Conservation (phyloP, 2,888 invertebrate genomes). For the Strigamia crassipes region DNA sequence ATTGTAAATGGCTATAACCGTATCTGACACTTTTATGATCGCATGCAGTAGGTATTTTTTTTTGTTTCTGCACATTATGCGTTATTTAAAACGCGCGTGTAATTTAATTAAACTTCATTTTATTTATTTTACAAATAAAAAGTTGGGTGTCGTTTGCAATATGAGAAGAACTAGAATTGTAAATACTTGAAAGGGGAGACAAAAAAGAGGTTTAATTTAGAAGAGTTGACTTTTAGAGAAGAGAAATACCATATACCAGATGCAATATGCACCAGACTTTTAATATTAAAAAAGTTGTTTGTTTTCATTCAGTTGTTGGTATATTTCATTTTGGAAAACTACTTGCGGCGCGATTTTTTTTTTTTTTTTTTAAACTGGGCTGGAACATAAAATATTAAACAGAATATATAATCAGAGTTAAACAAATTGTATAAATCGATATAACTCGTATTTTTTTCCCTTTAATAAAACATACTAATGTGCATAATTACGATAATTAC, state of each 20-base stretch:
- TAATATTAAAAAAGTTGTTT: conserved; percentile 6
- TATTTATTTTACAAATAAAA: conserved; percentile 1
- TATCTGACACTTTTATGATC: neutral
- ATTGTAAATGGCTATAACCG: neutral
- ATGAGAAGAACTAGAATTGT: neutral
- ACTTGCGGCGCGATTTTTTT: neutral
- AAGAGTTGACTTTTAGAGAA: conserved; percentile 1
- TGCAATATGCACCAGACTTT: conserved; percentile 24
- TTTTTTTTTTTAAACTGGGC: neutral
- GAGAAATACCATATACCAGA: conserved; percentile 21
- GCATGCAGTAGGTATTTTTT: neutral
- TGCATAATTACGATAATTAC: conserved; percentile 28
- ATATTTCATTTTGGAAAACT: neutral
- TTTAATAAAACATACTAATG: conserved; percentile 18
- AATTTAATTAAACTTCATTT: conserved; percentile 29
- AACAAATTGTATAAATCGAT: neutral
- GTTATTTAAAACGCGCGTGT: neutral
- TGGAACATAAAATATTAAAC: neutral
- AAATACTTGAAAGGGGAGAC: neutral
- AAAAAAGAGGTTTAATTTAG: conserved; percentile 28
- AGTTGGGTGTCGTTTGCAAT: neutral
- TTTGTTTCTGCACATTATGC: neutral
- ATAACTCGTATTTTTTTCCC: neutral
- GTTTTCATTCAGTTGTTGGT: neutral
- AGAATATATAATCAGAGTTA: neutral